Evolutionary conservation across 2,888 invertebrate species (phyloP), one percentile per base, ranked within the genome.

Genomic region (Isotomurus palustris): DNA sequence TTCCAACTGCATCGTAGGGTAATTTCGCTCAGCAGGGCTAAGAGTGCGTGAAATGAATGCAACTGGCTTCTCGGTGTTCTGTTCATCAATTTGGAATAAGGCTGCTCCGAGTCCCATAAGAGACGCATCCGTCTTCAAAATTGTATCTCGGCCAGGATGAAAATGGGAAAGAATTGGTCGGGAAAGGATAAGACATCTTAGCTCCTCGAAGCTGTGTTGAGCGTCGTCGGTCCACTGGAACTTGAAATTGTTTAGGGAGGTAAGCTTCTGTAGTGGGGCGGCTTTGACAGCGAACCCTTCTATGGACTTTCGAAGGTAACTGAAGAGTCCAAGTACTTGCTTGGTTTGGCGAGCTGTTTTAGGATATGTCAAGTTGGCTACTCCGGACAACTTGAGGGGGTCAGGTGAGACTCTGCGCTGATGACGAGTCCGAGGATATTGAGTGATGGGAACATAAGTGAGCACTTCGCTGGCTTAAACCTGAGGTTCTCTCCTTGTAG

Each of bases 31-130:
- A 6, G 47, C 29, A 28, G 25, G 25, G 17, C 29, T 47, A 4
- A 47, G 19, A 10, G 47, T 28, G 14, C 47, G 6, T 5, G 47
- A 47, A 28, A 47, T 47, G 28, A 28, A 47, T 6, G 47, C 47
- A 28, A 17, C 19, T 5, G 17, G 24, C 8, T 24, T 6, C 19
- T 47, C 47, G 14, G n/a, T 8, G 8, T 28, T 28, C 10, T 32
- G 10, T 12, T 47, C 47, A n/a, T 28, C 4, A 5, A 28, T 5
- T 28, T 47, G 47, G 28, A n/a, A 28, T 47, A 47, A 47, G n/a
- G 21, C 6, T 21, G 47, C 47, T 28, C 28, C 47, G 8, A 28
- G 5, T 4, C 47, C 47, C 4, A 22, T 5, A 28, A 8, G n/a
- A 10, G 28, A 28, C 6, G 47, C 47, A 28, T 47, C 47, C 6